These are phyloP conservation scores for Pao palembangensis DNA, from an alignment of 2,113 vertebrate species.

Conservation along the genomic window DNA sequence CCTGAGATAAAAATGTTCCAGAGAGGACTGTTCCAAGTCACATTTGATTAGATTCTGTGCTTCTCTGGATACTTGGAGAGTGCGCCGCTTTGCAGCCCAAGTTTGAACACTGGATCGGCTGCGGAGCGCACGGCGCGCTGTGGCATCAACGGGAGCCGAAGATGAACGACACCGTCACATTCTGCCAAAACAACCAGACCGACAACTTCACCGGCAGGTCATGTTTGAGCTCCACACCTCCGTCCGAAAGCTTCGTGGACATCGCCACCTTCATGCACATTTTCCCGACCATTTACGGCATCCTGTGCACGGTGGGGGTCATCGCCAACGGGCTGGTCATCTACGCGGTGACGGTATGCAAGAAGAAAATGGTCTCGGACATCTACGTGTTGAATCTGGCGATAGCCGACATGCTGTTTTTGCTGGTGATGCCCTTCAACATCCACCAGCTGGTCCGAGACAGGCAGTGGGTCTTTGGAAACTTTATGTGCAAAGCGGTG, in stretches of 20 bases:
- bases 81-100: constrained; percentile 16
- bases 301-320: constrained; percentile 75
- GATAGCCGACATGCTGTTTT: constrained; percentile 78
- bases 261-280: constrained; percentile 77
- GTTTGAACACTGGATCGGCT: constrained; percentile 33
- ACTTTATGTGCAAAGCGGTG: constrained; percentile 80
- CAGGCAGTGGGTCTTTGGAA: constrained; percentile 79
- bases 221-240: constrained; percentile 38
- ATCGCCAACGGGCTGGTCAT: constrained; percentile 78
- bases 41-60: background rate
- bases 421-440: constrained; percentile 82
- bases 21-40: background rate
- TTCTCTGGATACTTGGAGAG: constrained; percentile 4
- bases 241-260: constrained; percentile 54
- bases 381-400: constrained; percentile 81
- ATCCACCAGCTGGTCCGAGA: constrained; percentile 81
- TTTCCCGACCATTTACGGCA: constrained; percentile 76
- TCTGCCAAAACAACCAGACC: constrained; percentile 48
- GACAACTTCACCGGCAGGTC: constrained; percentile 43
- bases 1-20: constrained; percentile 15
- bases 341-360: constrained; percentile 76
- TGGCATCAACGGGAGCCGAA: constrained; percentile 22
- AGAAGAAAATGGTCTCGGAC: constrained; percentile 81
- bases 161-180: constrained; percentile 66
- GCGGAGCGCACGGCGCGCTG: constrained; percentile 21